Evolutionary conservation across 1,140 invertebrate species (phyloP).

Genomic region (Brachystomella parvula): DNA sequence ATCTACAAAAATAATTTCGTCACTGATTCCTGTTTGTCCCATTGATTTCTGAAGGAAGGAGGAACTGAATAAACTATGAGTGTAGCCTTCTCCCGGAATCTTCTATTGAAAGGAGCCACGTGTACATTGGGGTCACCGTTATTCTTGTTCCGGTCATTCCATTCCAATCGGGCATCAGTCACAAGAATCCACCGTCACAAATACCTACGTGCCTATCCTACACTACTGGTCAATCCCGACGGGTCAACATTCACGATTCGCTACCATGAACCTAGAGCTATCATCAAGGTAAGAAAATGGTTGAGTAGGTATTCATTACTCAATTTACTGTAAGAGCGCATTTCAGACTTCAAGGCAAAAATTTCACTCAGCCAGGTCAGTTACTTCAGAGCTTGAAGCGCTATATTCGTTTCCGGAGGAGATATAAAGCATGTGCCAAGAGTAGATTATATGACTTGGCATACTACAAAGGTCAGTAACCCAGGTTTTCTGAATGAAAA

Average conservation of each 20-base stretch:
- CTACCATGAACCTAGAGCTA: slow-evolving; percentile 72
- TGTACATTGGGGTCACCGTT: not conserved
- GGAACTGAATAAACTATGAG: too few relatives aligned
- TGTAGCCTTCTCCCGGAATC: too few relatives aligned
- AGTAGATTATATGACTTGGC: slow-evolving; percentile 2
- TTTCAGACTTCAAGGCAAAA: not conserved
- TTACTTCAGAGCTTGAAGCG: not conserved
- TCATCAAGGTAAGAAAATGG: slow-evolving; percentile 64
- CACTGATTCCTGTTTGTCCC: too few relatives aligned
- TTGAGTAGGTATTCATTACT: too few relatives aligned
- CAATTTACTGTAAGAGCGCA: not conserved
- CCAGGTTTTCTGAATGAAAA: too few relatives aligned
- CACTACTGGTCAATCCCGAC: slow-evolving; percentile 65
- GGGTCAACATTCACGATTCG: slow-evolving; percentile 72
- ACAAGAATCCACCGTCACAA: slow-evolving; percentile 59
- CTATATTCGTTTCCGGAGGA: not conserved
- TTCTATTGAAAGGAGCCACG: too few relatives aligned
- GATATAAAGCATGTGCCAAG: not conserved
- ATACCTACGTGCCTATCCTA: slow-evolving; percentile 66
- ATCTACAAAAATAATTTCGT: too few relatives aligned
- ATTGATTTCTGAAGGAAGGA: too few relatives aligned
- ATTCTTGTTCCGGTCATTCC: not conserved
- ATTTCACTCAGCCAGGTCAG: not conserved
- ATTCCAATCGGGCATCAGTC: slow-evolving; percentile 48
- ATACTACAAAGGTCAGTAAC: too few relatives aligned